Percentiles rank a stretch among this genome's conserved stretches.
Evolutionary conservation across 1,140 invertebrate species (phyloP).

Genomic region (Pseudoatta argentina): DNA sequence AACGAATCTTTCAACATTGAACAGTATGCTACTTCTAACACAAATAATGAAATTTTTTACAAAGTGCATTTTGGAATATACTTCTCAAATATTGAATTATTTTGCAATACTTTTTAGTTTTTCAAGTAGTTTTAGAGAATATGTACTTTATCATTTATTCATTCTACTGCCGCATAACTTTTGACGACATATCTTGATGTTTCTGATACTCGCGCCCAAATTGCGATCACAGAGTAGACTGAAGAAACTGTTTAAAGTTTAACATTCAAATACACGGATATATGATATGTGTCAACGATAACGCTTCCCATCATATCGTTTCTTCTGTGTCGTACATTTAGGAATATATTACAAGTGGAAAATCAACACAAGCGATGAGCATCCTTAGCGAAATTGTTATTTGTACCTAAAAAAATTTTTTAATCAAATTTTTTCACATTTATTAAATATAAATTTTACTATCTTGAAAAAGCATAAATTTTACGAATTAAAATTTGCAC

Average conservation of each 20-base stretch:
- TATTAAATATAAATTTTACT: no score
- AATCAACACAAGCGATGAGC: background rate
- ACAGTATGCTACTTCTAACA: no score
- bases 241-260: constrained; percentile 52
- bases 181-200: constrained; percentile 43
- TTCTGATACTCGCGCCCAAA: constrained; percentile 20
- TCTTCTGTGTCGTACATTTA: background rate
- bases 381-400: background rate
- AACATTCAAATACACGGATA: constrained; percentile 44
- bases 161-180: constrained; percentile 37
- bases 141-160: constrained; percentile 28
- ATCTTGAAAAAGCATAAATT: no score
- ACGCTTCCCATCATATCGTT: background rate
- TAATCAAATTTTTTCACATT: no score
- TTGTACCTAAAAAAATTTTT: no score
- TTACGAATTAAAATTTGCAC: no score
- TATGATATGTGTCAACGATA: constrained; percentile 30
- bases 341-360: constrained; percentile 1
- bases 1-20: no score
- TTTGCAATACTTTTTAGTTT: constrained; percentile 6
- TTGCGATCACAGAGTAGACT: constrained; percentile 28
- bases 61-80: background rate
- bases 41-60: no score
- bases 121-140: background rate
- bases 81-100: background rate